Evolutionary conservation across 2,888 invertebrate genomes (phyloP).

Genomic region (Lissocephala sabroskyi): DNA sequence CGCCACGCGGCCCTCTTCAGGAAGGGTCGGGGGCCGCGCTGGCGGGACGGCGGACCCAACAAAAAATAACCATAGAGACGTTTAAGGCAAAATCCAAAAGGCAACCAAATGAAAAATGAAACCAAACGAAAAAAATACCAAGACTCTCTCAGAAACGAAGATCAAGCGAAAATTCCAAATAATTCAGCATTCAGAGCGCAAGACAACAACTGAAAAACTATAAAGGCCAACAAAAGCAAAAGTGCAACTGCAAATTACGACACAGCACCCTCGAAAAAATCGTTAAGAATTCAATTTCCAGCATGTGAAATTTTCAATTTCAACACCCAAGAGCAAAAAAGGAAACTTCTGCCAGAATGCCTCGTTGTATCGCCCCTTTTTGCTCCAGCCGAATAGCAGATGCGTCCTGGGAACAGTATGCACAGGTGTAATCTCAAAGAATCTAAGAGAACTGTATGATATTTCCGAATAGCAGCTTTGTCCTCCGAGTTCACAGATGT

Average conservation of each 20-base stretch:
- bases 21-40: no score
- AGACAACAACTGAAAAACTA: conserved; percentile 39
- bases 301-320: conserved; percentile 34
- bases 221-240: conserved; percentile 52
- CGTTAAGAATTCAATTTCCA: conserved; percentile 56
- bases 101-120: conserved; percentile 11
- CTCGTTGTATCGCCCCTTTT: conserved; percentile 61
- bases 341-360: conserved; percentile 53
- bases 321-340: conserved; percentile 7
- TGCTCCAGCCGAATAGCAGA: no score
- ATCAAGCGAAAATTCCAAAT: conserved; percentile 26
- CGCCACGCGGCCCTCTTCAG: not conserved
- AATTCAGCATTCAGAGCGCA: conserved; percentile 44
- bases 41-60: conserved; percentile 42
- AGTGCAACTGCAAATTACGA: conserved; percentile 57
- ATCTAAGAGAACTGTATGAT: no score
- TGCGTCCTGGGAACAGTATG: no score
- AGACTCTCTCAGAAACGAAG: conserved; percentile 27
- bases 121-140: conserved; percentile 57
- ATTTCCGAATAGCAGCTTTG: no score
- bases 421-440: no score
- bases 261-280: conserved; percentile 62
- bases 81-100: conserved; percentile 68
- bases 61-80: conserved; percentile 67
- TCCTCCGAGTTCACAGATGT: no score